These are phyloP conservation scores for Enteromius afrohamiltoni DNA, from an alignment of 2,797 vertebrate species.

Conservation along the genomic window DNA sequence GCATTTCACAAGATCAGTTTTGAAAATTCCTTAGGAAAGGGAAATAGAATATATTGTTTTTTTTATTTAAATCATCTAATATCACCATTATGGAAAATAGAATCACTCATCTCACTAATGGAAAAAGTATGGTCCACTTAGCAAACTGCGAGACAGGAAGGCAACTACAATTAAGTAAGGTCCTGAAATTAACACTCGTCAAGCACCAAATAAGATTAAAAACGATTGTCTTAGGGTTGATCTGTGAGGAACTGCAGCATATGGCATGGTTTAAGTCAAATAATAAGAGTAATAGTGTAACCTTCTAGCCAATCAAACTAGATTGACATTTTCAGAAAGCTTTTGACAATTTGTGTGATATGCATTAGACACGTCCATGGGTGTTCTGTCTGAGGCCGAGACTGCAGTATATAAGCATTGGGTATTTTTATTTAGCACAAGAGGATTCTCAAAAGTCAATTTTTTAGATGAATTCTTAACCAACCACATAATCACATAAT, in stretches of 20 bases:
- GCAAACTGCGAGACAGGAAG: neutral
- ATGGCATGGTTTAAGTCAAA: neutral
- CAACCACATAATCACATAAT: slow-evolving; percentile 24
- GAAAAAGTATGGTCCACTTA: neutral
- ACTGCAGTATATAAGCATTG: neutral
- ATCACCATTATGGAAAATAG: neutral
- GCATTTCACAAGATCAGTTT: neutral
- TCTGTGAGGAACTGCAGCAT: neutral
- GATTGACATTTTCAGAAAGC: neutral
- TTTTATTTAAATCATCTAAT: neutral
- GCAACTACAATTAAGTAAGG: neutral
- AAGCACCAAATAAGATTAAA: neutral
- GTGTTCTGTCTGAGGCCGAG: neutral
- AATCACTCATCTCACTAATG: neutral
- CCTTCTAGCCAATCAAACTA: neutral
- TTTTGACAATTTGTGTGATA: neutral
- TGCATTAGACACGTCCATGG: neutral
- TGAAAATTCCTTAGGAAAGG: neutral
- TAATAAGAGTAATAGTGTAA: neutral
- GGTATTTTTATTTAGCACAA: slow-evolving; percentile 18
- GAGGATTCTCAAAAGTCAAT: neutral
- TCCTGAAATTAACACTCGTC: neutral
- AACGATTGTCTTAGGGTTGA: neutral
- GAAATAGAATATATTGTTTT: neutral
- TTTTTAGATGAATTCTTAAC: neutral